Evolutionary conservation across 2,888 invertebrate species (phyloP), one percentile per base, ranked within the genome.

Genomic region (Dicyrtoma fusca): DNA sequence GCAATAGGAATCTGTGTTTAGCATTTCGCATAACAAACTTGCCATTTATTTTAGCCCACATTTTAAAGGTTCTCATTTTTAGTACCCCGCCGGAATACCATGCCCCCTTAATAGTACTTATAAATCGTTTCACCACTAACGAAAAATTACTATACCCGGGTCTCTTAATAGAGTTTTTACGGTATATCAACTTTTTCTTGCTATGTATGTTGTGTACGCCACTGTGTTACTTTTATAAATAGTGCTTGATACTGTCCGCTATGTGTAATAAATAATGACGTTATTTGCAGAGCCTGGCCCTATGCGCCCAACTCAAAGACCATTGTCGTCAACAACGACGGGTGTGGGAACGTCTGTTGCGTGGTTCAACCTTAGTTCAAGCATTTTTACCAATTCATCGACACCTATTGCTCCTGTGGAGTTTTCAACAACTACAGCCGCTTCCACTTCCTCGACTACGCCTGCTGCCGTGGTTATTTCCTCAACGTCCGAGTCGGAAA

Each of bases 331-430:
- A 10, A 64, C 72, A 3, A n/a, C 72, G 1, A 63, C 72, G 11
- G 69, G 72, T 5, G 10, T 51, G 1, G 23, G 47, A 6, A 59
- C 64, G 13, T 53, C 72, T 17, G 68, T 69, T 23, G 63, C 63
- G 1, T 74, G 74, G 74, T 74, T 72, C 53, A 74, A 74, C 44
- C 25, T 62, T 47, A 74, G 70, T 25, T 53, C 63, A 2, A 71
- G 66, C n/a, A 34, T 65, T 61, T 49, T 61, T 14, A 23, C 59
- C 34, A 23, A 55, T 34, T 45, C 68, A 1, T 57, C 55, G 42
- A 45, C 42, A 53, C 66, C 55, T 57, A 6, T 25, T 21, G 44
- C 45, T 42, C 68, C 21, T 14, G 1, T 57, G 13, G 45, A n/a
- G 5, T 44, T 42, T 42, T 51, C 25, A 25, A 26, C 49, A 8